Evolutionary conservation across 2,113 vertebrate genomes (phyloP).

Genomic region (Daubentonia madagascariensis): DNA sequence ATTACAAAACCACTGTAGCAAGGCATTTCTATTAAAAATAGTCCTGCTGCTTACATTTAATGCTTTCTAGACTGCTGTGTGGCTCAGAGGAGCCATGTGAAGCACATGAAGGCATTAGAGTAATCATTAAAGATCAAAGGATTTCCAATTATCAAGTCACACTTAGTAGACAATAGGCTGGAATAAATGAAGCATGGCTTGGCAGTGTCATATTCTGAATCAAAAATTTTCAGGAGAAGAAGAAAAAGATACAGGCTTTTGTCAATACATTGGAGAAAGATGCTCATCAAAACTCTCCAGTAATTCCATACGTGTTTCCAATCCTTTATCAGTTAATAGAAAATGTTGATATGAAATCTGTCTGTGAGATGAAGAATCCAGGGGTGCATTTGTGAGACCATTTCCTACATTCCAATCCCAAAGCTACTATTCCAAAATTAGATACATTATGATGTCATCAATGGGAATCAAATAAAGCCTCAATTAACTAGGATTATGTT

Average conservation of each 20-base stretch:
- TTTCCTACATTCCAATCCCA: background rate
- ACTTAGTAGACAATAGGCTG: constrained; percentile 67
- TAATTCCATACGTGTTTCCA: background rate
- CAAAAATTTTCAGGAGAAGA: constrained; percentile 64
- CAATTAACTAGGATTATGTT: background rate
- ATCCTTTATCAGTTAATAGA: background rate
- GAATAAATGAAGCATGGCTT: constrained; percentile 65
- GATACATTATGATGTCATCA: background rate
- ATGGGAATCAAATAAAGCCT: background rate
- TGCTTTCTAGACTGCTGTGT: constrained; percentile 53
- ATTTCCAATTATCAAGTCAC: constrained; percentile 77
- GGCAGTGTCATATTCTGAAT: constrained; percentile 59
- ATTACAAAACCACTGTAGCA: constrained; percentile 67
- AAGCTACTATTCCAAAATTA: constrained; percentile 23
- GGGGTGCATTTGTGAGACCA: background rate
- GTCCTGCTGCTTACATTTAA: constrained; percentile 64
- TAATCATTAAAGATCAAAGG: constrained; percentile 71
- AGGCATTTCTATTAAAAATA: constrained; percentile 73
- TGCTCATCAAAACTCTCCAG: background rate
- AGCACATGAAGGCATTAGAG: constrained; percentile 63
- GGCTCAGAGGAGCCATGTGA: constrained; percentile 61
- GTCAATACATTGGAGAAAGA: background rate
- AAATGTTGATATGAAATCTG: background rate
- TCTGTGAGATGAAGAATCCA: background rate
- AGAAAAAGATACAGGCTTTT: background rate